Percentiles rank a stretch among this genome's conserved stretches.
Evolutionary conservation across 2,888 invertebrate genomes (phyloP).

Genomic region (Caprella mutica): DNA sequence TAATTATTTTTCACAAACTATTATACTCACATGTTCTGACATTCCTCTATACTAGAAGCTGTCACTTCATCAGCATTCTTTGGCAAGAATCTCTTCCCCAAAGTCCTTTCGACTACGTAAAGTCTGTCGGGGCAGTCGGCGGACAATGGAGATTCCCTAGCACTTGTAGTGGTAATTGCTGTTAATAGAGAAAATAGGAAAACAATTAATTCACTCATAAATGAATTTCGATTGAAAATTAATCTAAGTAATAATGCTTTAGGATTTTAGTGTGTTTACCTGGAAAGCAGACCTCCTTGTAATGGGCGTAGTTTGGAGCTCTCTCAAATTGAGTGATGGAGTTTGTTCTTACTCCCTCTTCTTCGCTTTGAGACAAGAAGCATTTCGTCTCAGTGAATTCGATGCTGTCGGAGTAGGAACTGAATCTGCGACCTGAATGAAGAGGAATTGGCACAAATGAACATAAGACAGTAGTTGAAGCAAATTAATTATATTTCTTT

Average conservation of each 20-base stretch:
- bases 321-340: neutral
- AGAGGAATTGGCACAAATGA: too few relatives aligned
- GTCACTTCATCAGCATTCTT: conserved; percentile 18
- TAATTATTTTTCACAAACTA: too few relatives aligned
- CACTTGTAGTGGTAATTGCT: neutral
- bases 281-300: conserved; percentile 26
- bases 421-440: conserved; percentile 13
- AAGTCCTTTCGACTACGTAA: conserved; percentile 78
- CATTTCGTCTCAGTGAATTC: conserved; percentile 26
- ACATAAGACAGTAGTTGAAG: too few relatives aligned
- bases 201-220: too few relatives aligned
- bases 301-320: conserved; percentile 14
- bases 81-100: conserved; percentile 43
- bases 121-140: conserved; percentile 67
- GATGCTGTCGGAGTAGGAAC: conserved; percentile 17
- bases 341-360: neutral
- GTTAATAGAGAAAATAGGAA: too few relatives aligned
- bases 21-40: conserved; percentile 36
- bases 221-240: too few relatives aligned
- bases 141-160: conserved; percentile 9
- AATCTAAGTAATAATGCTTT: neutral
- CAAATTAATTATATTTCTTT: too few relatives aligned
- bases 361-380: conserved; percentile 15
- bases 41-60: conserved; percentile 34
- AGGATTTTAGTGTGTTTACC: conserved; percentile 1